These are phyloP conservation scores for Pantherophis guttatus DNA, from an alignment of 2,113 vertebrate species.

Conservation along the genomic window DNA sequence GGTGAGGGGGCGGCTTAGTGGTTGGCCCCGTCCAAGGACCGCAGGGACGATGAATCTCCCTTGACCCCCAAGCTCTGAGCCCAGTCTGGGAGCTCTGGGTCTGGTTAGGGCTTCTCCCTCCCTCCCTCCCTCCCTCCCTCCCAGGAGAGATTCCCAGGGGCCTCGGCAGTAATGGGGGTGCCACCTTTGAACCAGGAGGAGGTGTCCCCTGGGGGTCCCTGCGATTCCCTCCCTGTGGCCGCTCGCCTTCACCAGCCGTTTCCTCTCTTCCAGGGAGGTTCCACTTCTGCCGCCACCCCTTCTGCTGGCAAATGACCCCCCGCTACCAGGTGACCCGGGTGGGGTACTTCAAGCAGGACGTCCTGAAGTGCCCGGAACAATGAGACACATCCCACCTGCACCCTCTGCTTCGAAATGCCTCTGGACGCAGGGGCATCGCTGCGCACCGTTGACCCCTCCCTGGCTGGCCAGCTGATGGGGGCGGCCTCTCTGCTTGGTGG, in stretches of 20 bases:
- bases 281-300: conserved; percentile 75
- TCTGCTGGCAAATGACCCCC: conserved; percentile 80
- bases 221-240: neutral
- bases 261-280: conserved; percentile 59
- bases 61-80: no score
- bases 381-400: neutral
- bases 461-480: neutral
- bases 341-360: conserved; percentile 78
- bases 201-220: neutral
- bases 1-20: no score
- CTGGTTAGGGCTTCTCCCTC: no score
- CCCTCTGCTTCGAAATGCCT: neutral
- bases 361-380: conserved; percentile 70
- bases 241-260: neutral
- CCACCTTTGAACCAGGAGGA: neutral
- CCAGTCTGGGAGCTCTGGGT: no score
- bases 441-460: neutral
- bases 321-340: conserved; percentile 72
- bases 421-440: neutral
- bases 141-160: neutral
- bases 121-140: no score
- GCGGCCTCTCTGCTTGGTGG: neutral
- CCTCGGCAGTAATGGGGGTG: no score
- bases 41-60: no score
- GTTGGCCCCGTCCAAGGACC: no score